These are phyloP conservation scores for Lysiphlebus fabarum DNA, from an alignment of 1,140 invertebrate genomes.

Conservation along the genomic window DNA sequence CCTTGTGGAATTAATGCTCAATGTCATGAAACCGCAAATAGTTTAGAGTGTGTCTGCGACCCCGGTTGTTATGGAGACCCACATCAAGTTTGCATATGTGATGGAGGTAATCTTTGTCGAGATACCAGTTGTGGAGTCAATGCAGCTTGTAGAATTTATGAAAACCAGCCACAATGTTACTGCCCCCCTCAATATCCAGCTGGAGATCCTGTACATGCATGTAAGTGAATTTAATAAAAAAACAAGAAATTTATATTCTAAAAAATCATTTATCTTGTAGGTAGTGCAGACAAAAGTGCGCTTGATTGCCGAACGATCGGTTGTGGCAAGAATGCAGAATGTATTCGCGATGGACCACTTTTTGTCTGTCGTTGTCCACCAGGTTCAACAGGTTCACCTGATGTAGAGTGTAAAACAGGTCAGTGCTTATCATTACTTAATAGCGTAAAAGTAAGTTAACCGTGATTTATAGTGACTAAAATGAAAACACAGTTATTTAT, in stretches of 20 bases:
- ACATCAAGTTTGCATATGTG: constrained; percentile 73
- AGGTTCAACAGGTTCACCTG: constrained; percentile 70
- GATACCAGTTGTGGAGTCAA: constrained; percentile 75
- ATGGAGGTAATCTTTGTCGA: constrained; percentile 65
- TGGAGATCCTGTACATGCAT: constrained; percentile 81
- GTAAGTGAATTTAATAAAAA: constrained; percentile 55
- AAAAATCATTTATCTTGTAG: constrained; percentile 48
- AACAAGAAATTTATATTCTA: not conserved
- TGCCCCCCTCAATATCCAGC: constrained; percentile 77
- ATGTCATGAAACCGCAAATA: constrained; percentile 68
- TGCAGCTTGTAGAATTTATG: constrained; percentile 71
- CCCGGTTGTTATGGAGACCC: constrained; percentile 80
- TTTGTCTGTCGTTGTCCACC: constrained; percentile 79
- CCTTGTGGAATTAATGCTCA: constrained; percentile 82
- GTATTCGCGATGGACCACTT: constrained; percentile 71
- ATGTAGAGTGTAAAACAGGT: constrained; percentile 76
- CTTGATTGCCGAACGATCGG: constrained; percentile 77
- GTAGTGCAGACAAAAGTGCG: constrained; percentile 62
- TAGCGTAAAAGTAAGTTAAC: too few relatives aligned
- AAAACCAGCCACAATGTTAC: constrained; percentile 72
- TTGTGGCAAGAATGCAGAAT: constrained; percentile 78
- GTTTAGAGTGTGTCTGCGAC: constrained; percentile 75
- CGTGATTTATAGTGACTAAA: too few relatives aligned
- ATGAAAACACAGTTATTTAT: too few relatives aligned
- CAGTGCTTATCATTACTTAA: too few relatives aligned